phyloP scores from a whole-genome alignment of 2,113 vertebrate species.

The Solea solea region DNA sequence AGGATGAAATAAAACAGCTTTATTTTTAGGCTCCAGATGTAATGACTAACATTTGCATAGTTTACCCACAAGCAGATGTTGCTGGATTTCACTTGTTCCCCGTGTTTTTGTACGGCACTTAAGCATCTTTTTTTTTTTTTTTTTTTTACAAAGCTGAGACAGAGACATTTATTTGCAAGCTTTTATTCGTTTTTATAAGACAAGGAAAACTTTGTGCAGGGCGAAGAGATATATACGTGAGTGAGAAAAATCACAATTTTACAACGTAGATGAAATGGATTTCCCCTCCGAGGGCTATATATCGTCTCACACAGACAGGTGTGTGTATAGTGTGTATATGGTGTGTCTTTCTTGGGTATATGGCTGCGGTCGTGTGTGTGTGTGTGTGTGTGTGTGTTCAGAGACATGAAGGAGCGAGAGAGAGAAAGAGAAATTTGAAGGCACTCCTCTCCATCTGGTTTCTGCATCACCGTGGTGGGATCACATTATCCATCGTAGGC shows the following conservation, averaged over 20 bases:
- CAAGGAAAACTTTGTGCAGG: conserved; percentile 23
- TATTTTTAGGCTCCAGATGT: background rate
- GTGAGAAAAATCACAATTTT: conserved; percentile 68
- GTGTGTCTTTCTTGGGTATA: conserved; percentile 19
- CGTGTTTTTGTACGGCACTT: background rate
- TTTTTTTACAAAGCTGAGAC: too few relatives aligned
- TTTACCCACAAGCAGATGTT: conserved; percentile 7
- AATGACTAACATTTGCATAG: background rate
- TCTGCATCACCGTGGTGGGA: conserved; percentile 73
- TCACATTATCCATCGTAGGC: conserved; percentile 73
- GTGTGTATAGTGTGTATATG: conserved; percentile 59
- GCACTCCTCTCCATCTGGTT: conserved; percentile 76
- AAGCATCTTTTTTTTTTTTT: background rate
- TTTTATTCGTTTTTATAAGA: conserved; percentile 45
- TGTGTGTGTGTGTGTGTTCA: conserved; percentile 21
- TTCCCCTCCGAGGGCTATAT: conserved; percentile 58
- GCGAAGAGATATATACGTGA: conserved; percentile 49
- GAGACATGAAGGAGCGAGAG: conserved; percentile 11
- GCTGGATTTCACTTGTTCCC: background rate
- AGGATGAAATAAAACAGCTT: conserved; percentile 11
- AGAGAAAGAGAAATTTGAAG: conserved; percentile 36
- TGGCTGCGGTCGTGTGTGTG: conserved; percentile 17
- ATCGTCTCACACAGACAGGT: conserved; percentile 58
- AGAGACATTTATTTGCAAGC: conserved; percentile 25
- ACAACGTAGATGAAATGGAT: conserved; percentile 65